Evolutionary conservation across 2,797 vertebrate species (phyloP).

Genomic region (Coregonus suidteri): DNA sequence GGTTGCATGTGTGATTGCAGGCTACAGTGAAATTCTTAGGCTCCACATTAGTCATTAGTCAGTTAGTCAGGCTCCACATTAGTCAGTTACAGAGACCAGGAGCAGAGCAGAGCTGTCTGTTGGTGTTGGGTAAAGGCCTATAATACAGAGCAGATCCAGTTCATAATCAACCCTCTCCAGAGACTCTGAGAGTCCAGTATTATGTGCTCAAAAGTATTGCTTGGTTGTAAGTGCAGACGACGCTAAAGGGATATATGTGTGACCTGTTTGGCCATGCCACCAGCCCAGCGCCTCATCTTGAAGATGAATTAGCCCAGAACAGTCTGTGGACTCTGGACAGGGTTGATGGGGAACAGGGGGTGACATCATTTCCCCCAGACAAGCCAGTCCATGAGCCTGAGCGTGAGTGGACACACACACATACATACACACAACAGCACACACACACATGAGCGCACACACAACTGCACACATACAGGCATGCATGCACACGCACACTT

Average conservation of each 20-base stretch:
- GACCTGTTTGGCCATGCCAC: neutral
- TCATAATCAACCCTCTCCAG: neutral
- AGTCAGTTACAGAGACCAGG: neutral
- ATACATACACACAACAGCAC: neutral
- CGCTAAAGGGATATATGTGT: neutral
- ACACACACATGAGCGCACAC: neutral
- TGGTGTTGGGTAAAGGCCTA: neutral
- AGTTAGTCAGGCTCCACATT: too few relatives aligned
- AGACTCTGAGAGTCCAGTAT: neutral
- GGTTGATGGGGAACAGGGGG: slow-evolving; percentile 10
- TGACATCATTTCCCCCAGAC: slow-evolving; percentile 24
- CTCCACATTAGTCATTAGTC: too few relatives aligned
- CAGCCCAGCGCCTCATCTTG: slow-evolving; percentile 28
- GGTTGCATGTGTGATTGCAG: too few relatives aligned
- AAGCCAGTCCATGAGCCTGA: slow-evolving; percentile 25
- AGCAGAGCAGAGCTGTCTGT: neutral
- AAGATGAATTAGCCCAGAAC: slow-evolving; percentile 15
- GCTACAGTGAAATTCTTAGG: too few relatives aligned
- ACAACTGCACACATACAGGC: neutral
- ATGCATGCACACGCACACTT: neutral
- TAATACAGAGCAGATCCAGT: neutral
- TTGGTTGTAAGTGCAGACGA: neutral
- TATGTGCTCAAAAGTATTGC: neutral
- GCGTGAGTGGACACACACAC: neutral
- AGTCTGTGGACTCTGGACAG: slow-evolving; percentile 14